Evolutionary conservation across 2,888 invertebrate genomes (phyloP), one percentile per base, ranked within the genome.

Genomic region (Trimorus sp.): DNA sequence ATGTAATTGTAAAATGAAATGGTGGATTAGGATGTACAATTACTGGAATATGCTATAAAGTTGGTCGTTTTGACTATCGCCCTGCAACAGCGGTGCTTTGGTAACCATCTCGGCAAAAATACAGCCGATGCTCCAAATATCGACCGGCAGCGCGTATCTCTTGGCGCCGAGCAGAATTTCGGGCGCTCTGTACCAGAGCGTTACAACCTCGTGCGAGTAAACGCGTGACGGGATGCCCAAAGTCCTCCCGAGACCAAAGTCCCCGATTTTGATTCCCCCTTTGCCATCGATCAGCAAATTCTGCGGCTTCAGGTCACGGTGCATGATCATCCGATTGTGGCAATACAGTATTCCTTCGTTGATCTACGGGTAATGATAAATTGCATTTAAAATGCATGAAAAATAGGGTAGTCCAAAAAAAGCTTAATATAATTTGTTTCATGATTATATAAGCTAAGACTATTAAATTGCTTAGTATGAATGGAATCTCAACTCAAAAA

Each of bases 1-100:
- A 26, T 3, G 2, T 26, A 26, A 26, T 26, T 3, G 26, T 26
- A 4, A 1, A 26, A 49, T 12, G 49, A 36, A 11, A 42, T 5
- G 42, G 26, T 51, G n/a, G 15, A 51, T 51, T 51, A 1, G 15
- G 7, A 3, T 5, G 16, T 4, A 11, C 15, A 15, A 36, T 78
- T 93, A 96, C 96, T 96, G 95, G 92, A 99, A 99, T 92, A 99
- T 99, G 88, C 98, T 94, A 92, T 99, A 99, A 0, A 99, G 93
- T 89, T 99, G 99, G 92, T 99, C 99, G 86, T 99, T 99, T 92
- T 99, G 99, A 0, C 99, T 99, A 92, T 99, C 99, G 12, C 99
- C 99, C 91, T 98, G 98, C 92, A 99, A 99, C 36, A 99, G 92
- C 0, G 99, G 98, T 87, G 96, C 95, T 87, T 96, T 97, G 1